A percentile compares a stretch with the other conserved stretches of the same genome.
phyloP scores from a whole-genome alignment of 2,888 invertebrate genomes.

The Lydus trimaculatus region DNA sequence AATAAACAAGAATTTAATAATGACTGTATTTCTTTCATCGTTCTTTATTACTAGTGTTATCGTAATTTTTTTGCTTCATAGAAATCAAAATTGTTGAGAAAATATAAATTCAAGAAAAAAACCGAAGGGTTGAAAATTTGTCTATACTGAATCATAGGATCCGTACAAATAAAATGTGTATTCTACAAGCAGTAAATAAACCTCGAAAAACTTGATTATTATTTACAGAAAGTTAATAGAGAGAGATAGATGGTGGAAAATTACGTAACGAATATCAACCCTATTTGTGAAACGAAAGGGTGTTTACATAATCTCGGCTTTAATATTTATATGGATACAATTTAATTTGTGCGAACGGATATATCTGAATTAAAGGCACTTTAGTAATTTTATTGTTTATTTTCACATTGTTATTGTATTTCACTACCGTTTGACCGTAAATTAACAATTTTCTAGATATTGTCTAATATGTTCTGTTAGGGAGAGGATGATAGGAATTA shows the following conservation, averaged over 20 bases:
- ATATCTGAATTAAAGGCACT: background rate
- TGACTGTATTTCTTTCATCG: background rate
- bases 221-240: background rate
- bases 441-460: background rate
- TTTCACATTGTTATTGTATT: background rate
- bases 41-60: background rate
- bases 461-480: background rate
- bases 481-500: background rate
- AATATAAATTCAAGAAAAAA: background rate
- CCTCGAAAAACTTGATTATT: background rate
- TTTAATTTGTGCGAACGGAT: constrained; percentile 26
- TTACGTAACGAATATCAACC: background rate
- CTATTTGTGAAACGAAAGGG: background rate
- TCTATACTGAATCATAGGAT: background rate
- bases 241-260: background rate
- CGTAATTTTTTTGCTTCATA: background rate
- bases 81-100: background rate
- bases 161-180: background rate
- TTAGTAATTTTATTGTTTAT: background rate
- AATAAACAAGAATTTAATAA: background rate
- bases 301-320: background rate
- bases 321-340: constrained; percentile 15
- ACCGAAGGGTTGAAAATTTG: background rate
- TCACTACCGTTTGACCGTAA: background rate
- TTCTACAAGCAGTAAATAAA: background rate